phyloP scores from a whole-genome alignment of 2,797 vertebrate species.

The Cetoscarus ocellatus region DNA sequence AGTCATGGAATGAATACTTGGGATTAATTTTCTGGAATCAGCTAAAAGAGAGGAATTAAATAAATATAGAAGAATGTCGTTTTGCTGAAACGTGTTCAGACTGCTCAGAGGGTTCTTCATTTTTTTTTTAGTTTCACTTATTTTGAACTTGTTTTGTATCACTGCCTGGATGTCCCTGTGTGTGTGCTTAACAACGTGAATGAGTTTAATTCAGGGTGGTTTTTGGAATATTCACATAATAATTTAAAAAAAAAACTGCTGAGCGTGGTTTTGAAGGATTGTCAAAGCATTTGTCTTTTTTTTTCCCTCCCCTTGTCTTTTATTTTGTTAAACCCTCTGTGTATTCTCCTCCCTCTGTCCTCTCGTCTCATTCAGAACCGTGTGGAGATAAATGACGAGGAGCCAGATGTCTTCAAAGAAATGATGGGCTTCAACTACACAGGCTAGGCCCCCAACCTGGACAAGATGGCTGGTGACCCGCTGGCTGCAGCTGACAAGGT shows the following conservation, averaged over 20 bases:
- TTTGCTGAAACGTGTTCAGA: slow-evolving; percentile 58
- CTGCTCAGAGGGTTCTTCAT: slow-evolving; percentile 48
- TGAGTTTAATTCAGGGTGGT: slow-evolving; percentile 38
- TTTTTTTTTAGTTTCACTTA: slow-evolving; percentile 19
- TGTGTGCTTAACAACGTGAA: slow-evolving; percentile 50
- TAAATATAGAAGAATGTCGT: slow-evolving; percentile 55
- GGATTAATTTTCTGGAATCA: slow-evolving; percentile 69
- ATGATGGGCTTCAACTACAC: slow-evolving; percentile 98
- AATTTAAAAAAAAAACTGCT: slow-evolving; percentile 25
- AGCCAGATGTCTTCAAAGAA: slow-evolving; percentile 97
- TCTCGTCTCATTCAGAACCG: slow-evolving; percentile 84
- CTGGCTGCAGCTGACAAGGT: slow-evolving; percentile 96
- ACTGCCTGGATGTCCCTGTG: slow-evolving; percentile 38
- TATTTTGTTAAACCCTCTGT: slow-evolving; percentile 47
- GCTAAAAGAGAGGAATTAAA: slow-evolving; percentile 50
- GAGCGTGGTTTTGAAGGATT: slow-evolving; percentile 40
- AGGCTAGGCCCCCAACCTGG: slow-evolving; percentile 93
- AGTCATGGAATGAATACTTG: slow-evolving; percentile 62
- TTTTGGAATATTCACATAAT: slow-evolving; percentile 47
- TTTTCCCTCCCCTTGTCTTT: slow-evolving; percentile 53
- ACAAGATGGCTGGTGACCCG: slow-evolving; percentile 97
- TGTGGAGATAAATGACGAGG: slow-evolving; percentile 95
- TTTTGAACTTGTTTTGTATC: slow-evolving; percentile 43
- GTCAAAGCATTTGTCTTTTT: slow-evolving; percentile 53
- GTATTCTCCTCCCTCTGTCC: slow-evolving; percentile 47